Conservation (phyloP, 2,888 invertebrate species). For the Cephus sareptanus region DNA sequence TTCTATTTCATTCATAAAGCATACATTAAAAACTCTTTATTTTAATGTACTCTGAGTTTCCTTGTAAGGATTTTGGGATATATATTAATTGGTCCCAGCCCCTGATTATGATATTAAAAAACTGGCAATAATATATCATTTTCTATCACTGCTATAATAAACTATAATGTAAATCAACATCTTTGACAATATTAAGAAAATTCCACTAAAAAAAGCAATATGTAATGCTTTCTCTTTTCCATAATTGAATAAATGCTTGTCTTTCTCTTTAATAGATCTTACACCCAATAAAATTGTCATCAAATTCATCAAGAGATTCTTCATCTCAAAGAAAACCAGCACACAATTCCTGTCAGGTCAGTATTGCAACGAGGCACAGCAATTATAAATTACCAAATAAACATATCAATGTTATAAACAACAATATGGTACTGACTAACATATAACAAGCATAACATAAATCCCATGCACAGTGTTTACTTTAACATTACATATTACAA, state of each 20-base stretch:
- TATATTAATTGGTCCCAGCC: conserved; percentile 16
- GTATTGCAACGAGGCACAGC: conserved; percentile 26
- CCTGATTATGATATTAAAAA: not conserved
- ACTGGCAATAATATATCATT: not conserved
- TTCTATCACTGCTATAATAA: conserved; percentile 7
- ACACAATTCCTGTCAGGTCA: conserved; percentile 69
- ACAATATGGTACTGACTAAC: not conserved
- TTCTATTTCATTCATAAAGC: conserved; percentile 6
- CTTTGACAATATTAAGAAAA: not conserved
- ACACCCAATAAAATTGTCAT: conserved; percentile 71
- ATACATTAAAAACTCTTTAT: not conserved
- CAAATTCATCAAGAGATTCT: conserved; percentile 70
- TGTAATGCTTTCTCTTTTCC: not conserved
- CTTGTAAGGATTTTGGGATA: conserved; percentile 18
- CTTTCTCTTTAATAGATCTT: conserved; percentile 60
- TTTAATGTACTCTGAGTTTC: not conserved
- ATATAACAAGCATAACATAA: not conserved
- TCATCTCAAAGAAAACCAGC: conserved; percentile 70
- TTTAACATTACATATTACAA: not conserved
- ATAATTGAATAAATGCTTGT: not conserved
- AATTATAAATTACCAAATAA: not conserved
- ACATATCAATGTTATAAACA: conserved; percentile 8
- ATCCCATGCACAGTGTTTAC: not conserved
- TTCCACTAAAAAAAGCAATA: not conserved
- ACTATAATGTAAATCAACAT: not conserved